Conservation (phyloP, 2,888 invertebrate genomes). For the Panzeria rudis region DNA sequence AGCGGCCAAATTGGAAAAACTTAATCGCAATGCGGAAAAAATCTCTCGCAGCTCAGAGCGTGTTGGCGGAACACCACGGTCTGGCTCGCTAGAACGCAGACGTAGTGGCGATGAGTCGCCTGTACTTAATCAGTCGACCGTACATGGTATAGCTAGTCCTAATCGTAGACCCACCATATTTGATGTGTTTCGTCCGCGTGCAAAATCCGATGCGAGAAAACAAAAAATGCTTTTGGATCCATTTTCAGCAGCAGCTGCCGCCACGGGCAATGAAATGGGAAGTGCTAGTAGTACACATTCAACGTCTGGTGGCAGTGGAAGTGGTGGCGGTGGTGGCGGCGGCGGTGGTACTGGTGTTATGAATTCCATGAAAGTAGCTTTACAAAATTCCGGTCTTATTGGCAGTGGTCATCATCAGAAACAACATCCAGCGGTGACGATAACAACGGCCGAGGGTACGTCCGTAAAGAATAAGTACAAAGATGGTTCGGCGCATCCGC, state of each 20-base stretch:
- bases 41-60: conserved; percentile 83
- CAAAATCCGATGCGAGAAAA: conserved; percentile 89
- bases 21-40: conserved; percentile 83
- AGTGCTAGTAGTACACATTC: conserved; percentile 80
- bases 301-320: conserved; percentile 75
- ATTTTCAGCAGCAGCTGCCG: conserved; percentile 75
- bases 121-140: conserved; percentile 83
- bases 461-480: conserved; percentile 84
- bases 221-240: conserved; percentile 80
- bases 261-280: conserved; percentile 77
- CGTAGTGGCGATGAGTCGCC: conserved; percentile 83
- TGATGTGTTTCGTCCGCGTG: conserved; percentile 91
- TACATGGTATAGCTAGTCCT: conserved; percentile 86
- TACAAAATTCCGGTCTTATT: conserved; percentile 85
- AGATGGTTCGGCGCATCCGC: conserved; percentile 90
- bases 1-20: conserved; percentile 83
- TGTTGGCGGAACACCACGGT: conserved; percentile 79
- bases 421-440: conserved; percentile 80
- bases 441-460: conserved; percentile 79
- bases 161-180: conserved; percentile 90
- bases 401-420: conserved; percentile 76
- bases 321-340: conserved; percentile 75
- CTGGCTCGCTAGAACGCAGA: conserved; percentile 83
- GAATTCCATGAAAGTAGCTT: conserved; percentile 93
- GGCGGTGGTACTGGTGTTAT: conserved; percentile 86